phyloP scores from a whole-genome alignment of 1,140 invertebrate genomes.

The Heliconius himera region DNA sequence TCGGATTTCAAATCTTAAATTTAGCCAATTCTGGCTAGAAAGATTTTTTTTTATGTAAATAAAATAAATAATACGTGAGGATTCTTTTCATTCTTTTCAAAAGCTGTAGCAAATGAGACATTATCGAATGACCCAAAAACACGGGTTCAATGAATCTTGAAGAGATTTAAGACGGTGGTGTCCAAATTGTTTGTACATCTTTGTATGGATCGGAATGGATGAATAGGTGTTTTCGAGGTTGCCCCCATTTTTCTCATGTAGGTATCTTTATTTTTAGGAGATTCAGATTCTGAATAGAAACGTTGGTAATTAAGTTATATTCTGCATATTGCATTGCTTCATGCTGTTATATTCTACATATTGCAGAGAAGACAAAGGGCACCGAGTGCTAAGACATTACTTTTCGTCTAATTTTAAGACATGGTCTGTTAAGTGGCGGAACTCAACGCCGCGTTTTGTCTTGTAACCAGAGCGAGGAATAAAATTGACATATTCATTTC shows the following conservation, averaged over 20 bases:
- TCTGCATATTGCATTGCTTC: not conserved
- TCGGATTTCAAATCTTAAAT: too few relatives aligned
- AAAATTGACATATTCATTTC: too few relatives aligned
- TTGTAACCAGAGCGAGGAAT: too few relatives aligned
- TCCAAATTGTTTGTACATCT: slow-evolving; percentile 7
- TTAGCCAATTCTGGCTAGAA: too few relatives aligned
- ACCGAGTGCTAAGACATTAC: not conserved
- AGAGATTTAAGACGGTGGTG: slow-evolving; percentile 1
- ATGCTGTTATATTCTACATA: not conserved
- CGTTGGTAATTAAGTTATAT: not conserved
- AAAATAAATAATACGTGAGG: not conserved
- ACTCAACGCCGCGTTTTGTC: too few relatives aligned
- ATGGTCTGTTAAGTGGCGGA: too few relatives aligned
- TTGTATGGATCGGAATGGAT: slow-evolving; percentile 2
- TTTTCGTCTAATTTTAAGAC: too few relatives aligned
- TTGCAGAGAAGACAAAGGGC: not conserved
- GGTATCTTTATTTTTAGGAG: not conserved
- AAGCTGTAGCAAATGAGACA: not conserved
- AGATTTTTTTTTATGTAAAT: too few relatives aligned
- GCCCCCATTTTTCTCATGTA: not conserved
- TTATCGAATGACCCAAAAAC: slow-evolving; percentile 9
- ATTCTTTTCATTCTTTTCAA: not conserved
- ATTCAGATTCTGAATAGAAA: not conserved
- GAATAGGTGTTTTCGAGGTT: slow-evolving; percentile 1
- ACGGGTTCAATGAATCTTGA: slow-evolving; percentile 1